Base-by-base conservation (phyloP, 2,888 invertebrate species). In the Apotomis turbidana region DNA sequence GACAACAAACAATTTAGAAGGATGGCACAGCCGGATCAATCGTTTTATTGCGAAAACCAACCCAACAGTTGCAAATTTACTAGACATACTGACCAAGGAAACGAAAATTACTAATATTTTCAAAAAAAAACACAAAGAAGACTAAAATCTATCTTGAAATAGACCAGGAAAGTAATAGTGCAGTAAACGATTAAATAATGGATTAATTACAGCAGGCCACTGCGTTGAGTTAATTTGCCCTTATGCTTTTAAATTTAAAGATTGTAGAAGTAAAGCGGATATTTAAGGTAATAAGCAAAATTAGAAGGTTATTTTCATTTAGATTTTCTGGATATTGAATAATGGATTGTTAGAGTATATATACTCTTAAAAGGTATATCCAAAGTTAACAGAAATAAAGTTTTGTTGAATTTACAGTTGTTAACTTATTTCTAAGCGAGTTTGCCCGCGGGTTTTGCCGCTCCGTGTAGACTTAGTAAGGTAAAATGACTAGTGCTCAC, bases 271-370 rank as follows among this genome's bases (percentile, higher is more conserved):
- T 57, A 57, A 57, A 57, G 57, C 57, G 57, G 57, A 57, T 57
- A 57, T 57, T 36, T 57, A 57, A 57, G 57, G 57, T 57, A 57
- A 57, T 57, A 57, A 57, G 36, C 57, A 57, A 57, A 57, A 36
- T 57, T 57, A 57, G 57, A 57, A 57, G 57, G 57, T 57, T 57
- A 57, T 57, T 57, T 57, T 57, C 57, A 57, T 57, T 36, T 57
- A 57, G 57, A 57, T 57, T 57, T 58, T 58, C 58, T 58, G 58
- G 58, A 58, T 58, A 58, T 58, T 58, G 58, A 58, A 58, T 57
- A 57, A 57, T 57, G 36, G 57, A 36, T 57, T 57, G 54, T 54
- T 15, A 54, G 54, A 54, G 54, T 54, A 15, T 54, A 54, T 54
- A 54, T 54, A 57, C 57, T 57, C 57, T 57, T 36, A 36, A 12